Percentiles rank a stretch among this genome's conserved stretches.
Evolutionary conservation across 2,113 vertebrate species (phyloP).

Genomic region (Trogon melanurus): DNA sequence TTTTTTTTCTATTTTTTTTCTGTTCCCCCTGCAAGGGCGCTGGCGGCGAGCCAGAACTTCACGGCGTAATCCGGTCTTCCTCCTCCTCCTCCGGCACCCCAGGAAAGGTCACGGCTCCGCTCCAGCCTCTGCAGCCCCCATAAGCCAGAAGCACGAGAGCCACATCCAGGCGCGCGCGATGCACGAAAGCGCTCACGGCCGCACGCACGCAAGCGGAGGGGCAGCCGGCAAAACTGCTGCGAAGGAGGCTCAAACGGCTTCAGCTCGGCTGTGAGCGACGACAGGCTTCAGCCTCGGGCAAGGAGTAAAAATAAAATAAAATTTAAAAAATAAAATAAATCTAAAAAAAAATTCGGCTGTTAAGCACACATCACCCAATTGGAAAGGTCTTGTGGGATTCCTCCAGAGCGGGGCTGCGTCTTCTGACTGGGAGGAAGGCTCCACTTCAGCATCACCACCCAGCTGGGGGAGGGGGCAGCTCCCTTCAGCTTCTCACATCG

Average conservation of each 20-base stretch:
- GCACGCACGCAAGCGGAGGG: background rate
- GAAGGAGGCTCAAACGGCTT: background rate
- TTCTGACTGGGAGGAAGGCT: constrained; percentile 70
- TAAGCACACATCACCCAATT: constrained; percentile 56
- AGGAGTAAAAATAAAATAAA: fast-evolving
- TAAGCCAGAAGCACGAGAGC: constrained; percentile 8
- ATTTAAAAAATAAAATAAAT: no score
- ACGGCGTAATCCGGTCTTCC: constrained; percentile 54
- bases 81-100: constrained; percentile 32
- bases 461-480: constrained; percentile 49
- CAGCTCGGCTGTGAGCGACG: constrained; percentile 14
- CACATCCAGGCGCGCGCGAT: background rate
- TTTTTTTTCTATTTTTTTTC: background rate
- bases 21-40: background rate
- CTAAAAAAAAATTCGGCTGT: constrained; percentile 35
- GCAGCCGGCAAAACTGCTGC: background rate
- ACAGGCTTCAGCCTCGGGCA: constrained; percentile 54
- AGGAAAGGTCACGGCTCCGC: constrained; percentile 66
- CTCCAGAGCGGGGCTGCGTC: constrained; percentile 69
- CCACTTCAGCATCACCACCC: constrained; percentile 58
- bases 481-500: constrained; percentile 66
- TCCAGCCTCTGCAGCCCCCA: constrained; percentile 72
- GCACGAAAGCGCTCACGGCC: background rate
- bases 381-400: constrained; percentile 73
- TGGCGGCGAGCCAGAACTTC: constrained; percentile 54